Evolutionary conservation across 2,797 vertebrate genomes (phyloP), one percentile per base, ranked within the genome.

Genomic region (Anableps anableps): DNA sequence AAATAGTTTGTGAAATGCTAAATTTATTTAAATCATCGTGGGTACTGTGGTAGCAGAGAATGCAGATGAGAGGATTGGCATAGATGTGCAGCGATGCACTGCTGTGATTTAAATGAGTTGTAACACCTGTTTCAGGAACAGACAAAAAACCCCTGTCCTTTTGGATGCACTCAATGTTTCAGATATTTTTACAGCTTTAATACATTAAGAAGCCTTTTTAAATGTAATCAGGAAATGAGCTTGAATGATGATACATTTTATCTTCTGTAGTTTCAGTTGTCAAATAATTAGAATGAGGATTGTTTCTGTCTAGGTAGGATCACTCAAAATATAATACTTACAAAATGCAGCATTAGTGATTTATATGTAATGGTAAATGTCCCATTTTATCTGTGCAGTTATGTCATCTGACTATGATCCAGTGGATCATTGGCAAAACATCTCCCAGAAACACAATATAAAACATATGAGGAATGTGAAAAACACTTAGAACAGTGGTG

Each of bases 1-100:
- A 70, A 76, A 55, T 43, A 36, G 75, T 31, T 34, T 55, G 47
- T 78, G 66, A 78, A 72, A 43, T 78, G 48, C 41, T 11, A 38
- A 29, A 50, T 38, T 2, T 38, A 34, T 76, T 45, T 71, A 29
- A 29, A 58, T 78, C 19, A 26, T n/a, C 31, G 31, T 79, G 71
- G 17, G 66, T 68, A 21, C 36, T 23, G 19, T 71, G 77, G 77
- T 7, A 51, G 58, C 58, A 74, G 14, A 74, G 31, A 29, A 74
- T 74, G 34, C 58, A 53, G 72, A 55, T 29, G 38, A 55, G 68
- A 58, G 38, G 53, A 23, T 79, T 48, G 47, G 26, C n/a, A 29
- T 53, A 48, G 34, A 64, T 62, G 17, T 48, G 50, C 50, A 34
- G n/a, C 26, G 41, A 43, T 74, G n/a, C 64, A 29, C 72, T 51